Base-by-base conservation (phyloP, 2,888 invertebrate genomes). In the Sphaerophoria rueppellii region DNA sequence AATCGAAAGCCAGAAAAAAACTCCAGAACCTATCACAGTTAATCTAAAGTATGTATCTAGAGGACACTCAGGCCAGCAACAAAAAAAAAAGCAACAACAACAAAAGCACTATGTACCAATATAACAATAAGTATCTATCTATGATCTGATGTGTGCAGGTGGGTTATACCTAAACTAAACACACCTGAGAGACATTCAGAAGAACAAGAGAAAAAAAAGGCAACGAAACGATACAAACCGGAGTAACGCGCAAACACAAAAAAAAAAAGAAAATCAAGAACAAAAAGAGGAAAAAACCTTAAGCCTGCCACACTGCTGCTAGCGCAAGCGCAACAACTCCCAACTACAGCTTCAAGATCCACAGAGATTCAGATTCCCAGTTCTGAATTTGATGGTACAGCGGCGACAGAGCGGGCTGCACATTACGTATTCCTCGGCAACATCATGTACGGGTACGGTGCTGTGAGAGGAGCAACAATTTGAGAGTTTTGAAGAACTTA, bases 31-130 rank as follows among this genome's bases (percentile, higher is more conserved):
- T 87, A 88, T 87, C 87, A 88, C 87, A 87, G 82, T 74, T 90
- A 90, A 90, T 90, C 90, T 90, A 87, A 87, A 87, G 88, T 89
- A 88, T 90, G 91, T 90, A 91, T 91, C 90, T 91, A 86, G 89
- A 89, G 91, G 90, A 91, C 89, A 88, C 85, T 88, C 87, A 37
- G 6, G 16, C 37, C 55, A 54, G 48, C 14, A 48, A 12, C 48
- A 48, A 14, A 5, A 52, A 16, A 4, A 24, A 24, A 11, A 60
- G 40, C 24, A 43, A 60, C 40, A 60, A 16, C 50, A 50, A 16
- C 48, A 54, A 32, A n/a, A 57, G 37, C 81, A 86, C 80, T 81
- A 57, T 80, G 85, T 81, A 85, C 52, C 85, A 81, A 71, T 85
- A 81, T 74, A 85, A 85, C 85, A 85, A 85, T 81, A 85, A 81